Base-by-base conservation (phyloP, 2,797 vertebrate genomes). In the Peromyscus attwateri region DNA sequence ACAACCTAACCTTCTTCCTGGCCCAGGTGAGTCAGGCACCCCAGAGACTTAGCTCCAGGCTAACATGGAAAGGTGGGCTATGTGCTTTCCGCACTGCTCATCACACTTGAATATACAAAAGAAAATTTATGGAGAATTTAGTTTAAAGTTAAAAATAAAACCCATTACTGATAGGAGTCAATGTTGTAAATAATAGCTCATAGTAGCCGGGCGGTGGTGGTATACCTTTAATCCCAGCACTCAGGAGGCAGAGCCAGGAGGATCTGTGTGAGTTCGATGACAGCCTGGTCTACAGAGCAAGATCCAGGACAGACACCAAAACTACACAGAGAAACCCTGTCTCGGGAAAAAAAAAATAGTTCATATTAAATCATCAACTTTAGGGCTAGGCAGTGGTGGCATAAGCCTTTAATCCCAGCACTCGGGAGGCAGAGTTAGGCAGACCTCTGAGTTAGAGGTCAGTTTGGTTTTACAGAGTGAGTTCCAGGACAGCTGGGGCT, bases 121-220 rank as follows among this genome's bases (percentile, higher is more conserved):
- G 49, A 62, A 46, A 95, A 79, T 81, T 81, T 89, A 64, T 84
- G 75, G 46, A 71, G 23, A 90, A 90, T 70, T 27, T n/a, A 93
- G 14, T 81, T 91, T 75, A 64, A 93, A 95, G 87, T 70, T 34
- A 55, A 73, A 73, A 73, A 40, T 73, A 73, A 96, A 96, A 91
- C 85, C n/a, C 25, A 64, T 52, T 84, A 79, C 37, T 92, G 68
- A 77, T 4, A 34, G 66, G 46, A 95, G 82, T 70, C 75, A 70
- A 23, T 43, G 55, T 77, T 34, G 76, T n/a, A 76, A 57, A 66
- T 62, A 62, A 83, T 46, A 81, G 87, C 13, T 70, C 1, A 43
- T 87, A 80, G 25, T 87, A 94, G 11, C 21, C 37, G 40, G 37
- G 37, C 23, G 4, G 37, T 27, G 23, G 23, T 75, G 21, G 37